Evolutionary conservation across 2,888 invertebrate species (phyloP).

Genomic region (Sphaerophoria rueppellii): DNA sequence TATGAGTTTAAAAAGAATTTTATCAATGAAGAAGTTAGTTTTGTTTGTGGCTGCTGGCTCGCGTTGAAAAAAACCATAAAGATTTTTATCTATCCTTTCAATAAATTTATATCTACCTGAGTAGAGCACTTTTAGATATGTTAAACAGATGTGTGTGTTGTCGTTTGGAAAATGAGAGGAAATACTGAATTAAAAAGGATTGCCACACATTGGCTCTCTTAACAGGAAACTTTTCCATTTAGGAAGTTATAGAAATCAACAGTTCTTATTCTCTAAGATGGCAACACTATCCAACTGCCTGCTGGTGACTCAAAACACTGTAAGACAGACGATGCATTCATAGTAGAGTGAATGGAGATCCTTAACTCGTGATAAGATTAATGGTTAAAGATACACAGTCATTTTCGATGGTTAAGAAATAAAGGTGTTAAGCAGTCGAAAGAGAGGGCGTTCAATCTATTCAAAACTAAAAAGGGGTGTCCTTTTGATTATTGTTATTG

Average conservation of each 20-base stretch:
- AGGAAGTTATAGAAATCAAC: not conserved
- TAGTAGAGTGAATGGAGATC: constrained; percentile 47
- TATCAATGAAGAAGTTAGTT: constrained; percentile 34
- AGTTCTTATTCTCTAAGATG: not conserved
- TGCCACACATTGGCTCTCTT: not conserved
- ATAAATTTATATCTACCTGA: constrained; percentile 10
- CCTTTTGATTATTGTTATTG: constrained; percentile 33
- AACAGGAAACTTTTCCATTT: not conserved
- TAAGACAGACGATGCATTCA: constrained; percentile 23
- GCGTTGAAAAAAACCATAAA: constrained; percentile 15
- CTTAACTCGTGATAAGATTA: constrained; percentile 66
- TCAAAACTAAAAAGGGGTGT: constrained; percentile 37
- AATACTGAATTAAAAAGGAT: not conserved
- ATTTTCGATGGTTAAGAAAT: constrained; percentile 3
- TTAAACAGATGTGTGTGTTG: constrained; percentile 30
- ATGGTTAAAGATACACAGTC: constrained; percentile 50
- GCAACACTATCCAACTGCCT: constrained; percentile 14
- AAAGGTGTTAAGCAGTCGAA: constrained; percentile 68
- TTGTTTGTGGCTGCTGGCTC: constrained; percentile 10
- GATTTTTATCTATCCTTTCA: constrained; percentile 35
- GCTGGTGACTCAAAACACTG: constrained; percentile 67
- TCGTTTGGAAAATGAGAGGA: not conserved
- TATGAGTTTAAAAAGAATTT: not conserved
- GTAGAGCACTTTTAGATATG: constrained; percentile 7
- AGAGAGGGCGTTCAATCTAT: constrained; percentile 52